Percentiles rank a stretch among this genome's conserved stretches.
phyloP scores from a whole-genome alignment of 2,113 vertebrate species.

The Dipodomys merriami region DNA sequence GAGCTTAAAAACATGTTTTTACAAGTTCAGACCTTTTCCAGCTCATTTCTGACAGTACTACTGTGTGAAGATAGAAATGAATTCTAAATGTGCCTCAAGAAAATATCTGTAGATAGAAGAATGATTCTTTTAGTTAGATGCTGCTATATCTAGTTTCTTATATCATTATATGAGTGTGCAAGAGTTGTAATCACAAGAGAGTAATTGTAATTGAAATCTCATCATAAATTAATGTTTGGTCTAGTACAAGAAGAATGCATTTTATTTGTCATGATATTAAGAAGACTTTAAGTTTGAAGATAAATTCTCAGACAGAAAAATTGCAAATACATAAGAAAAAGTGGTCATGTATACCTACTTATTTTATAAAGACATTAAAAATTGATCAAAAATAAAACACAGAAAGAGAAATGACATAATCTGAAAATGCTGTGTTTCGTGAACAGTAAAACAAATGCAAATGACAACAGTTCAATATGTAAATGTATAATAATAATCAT shows the following conservation, averaged over 20 bases:
- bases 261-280: slow-evolving; percentile 26
- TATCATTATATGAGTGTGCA: background rate
- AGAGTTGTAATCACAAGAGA: background rate
- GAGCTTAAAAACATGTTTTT: slow-evolving; percentile 39
- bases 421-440: background rate
- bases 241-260: background rate
- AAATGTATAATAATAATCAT: background rate
- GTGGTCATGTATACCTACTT: background rate
- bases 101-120: slow-evolving; percentile 13
- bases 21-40: slow-evolving; percentile 62
- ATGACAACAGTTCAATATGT: background rate
- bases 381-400: background rate
- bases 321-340: background rate
- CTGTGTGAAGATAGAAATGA: background rate
- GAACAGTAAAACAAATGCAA: background rate
- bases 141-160: background rate
- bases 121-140: background rate
- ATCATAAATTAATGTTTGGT: slow-evolving; percentile 9
- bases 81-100: background rate
- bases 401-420: background rate
- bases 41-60: slow-evolving; percentile 33
- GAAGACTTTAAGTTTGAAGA: background rate
- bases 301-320: slow-evolving; percentile 22
- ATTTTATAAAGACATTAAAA: slow-evolving; percentile 4
- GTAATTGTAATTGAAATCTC: slow-evolving; percentile 34